phyloP scores from a whole-genome alignment of 2,797 vertebrate species.

The Brotogeris chrysoptera region DNA sequence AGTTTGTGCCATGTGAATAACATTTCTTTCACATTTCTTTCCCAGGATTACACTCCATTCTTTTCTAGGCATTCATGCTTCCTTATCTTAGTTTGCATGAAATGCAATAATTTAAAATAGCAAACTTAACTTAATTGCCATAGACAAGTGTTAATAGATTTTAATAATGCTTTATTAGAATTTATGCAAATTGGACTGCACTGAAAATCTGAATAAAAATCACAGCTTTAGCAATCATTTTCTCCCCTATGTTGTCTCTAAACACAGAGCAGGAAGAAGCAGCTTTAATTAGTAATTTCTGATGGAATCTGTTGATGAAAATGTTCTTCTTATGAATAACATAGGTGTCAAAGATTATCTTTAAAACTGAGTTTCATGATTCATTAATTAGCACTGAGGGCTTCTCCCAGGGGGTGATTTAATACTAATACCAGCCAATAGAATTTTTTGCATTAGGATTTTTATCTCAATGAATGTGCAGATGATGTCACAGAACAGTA shows the following conservation, averaged over 20 bases:
- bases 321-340: slow-evolving; percentile 58
- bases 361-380: slow-evolving; percentile 71
- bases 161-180: slow-evolving; percentile 81
- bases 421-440: slow-evolving; percentile 30
- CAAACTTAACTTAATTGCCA: slow-evolving; percentile 79
- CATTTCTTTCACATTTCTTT: background rate
- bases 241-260: slow-evolving; percentile 45
- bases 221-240: slow-evolving; percentile 47
- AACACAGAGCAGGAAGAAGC: slow-evolving; percentile 25
- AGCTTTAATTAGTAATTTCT: slow-evolving; percentile 73
- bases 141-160: slow-evolving; percentile 84
- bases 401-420: slow-evolving; percentile 51
- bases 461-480: slow-evolving; percentile 9
- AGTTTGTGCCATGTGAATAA: slow-evolving; percentile 17
- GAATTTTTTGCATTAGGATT: slow-evolving; percentile 25
- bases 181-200: slow-evolving; percentile 77
- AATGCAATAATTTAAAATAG: slow-evolving; percentile 72
- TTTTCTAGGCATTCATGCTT: slow-evolving; percentile 44
- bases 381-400: slow-evolving; percentile 69
- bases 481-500: background rate
- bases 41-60: slow-evolving; percentile 51
- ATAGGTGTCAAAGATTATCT: slow-evolving; percentile 74
- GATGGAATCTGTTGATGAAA: slow-evolving; percentile 71
- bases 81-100: slow-evolving; percentile 68
- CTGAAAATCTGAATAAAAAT: slow-evolving; percentile 76